These are phyloP conservation scores for Periphyllus acericola DNA, from an alignment of 2,888 invertebrate species.

Conservation along the genomic window DNA sequence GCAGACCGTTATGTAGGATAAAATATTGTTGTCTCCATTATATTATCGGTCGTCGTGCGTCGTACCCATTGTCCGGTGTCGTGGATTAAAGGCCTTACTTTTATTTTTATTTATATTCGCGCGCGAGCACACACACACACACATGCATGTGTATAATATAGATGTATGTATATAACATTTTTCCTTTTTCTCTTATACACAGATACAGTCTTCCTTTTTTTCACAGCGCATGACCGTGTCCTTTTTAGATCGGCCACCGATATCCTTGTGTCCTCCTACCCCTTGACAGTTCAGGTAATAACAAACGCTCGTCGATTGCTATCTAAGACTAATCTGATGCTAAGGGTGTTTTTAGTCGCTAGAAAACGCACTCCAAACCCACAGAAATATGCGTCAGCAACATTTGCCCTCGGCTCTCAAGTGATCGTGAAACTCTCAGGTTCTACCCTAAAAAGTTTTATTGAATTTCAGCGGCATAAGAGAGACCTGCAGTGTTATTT, in stretches of 20 bases:
- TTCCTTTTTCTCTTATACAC: slow-evolving; percentile 18
- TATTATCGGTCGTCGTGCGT: slow-evolving; percentile 55
- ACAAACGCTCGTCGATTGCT: slow-evolving; percentile 48
- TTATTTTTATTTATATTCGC: slow-evolving; percentile 32
- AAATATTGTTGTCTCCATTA: slow-evolving; percentile 59
- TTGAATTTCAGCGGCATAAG: background rate
- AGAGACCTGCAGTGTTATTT: background rate
- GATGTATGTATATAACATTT: background rate
- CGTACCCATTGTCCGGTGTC: slow-evolving; percentile 54
- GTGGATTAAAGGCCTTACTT: slow-evolving; percentile 54
- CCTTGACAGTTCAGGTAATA: slow-evolving; percentile 58
- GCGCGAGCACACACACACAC: background rate
- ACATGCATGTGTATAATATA: background rate
- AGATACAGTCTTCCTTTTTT: slow-evolving; percentile 58
- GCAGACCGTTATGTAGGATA: slow-evolving; percentile 46
- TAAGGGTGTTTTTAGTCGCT: slow-evolving; percentile 48
- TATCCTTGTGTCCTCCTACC: slow-evolving; percentile 33
- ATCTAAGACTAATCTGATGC: slow-evolving; percentile 46
- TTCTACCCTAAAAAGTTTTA: background rate
- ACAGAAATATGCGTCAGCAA: slow-evolving; percentile 41
- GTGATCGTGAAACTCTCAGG: background rate
- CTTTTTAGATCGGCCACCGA: slow-evolving; percentile 51
- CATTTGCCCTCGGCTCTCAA: background rate
- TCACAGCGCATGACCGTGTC: slow-evolving; percentile 11
- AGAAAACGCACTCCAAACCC: slow-evolving; percentile 34